Evolutionary conservation across 2,797 vertebrate genomes (phyloP), one percentile per base, ranked within the genome.

Genomic region (Paratrypauchen microcephalus): DNA sequence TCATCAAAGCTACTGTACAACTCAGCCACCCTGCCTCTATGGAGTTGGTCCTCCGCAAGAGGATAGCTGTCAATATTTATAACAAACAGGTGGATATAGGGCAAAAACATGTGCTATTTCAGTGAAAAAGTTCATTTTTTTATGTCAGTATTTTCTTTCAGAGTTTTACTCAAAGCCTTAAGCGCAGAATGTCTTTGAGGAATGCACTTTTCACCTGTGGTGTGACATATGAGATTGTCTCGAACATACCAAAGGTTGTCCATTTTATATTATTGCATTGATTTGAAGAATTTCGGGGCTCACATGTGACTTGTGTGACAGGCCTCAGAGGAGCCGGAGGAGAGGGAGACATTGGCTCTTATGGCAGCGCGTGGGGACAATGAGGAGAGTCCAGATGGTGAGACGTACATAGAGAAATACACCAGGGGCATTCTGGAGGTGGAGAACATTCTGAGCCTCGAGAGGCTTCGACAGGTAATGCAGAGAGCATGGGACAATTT

Each of bases 91-190:
- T 98, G 6, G 6, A 21, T 57, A 9, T 1, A 2, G 21, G 6
- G 16, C 16, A 41, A 36, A 11, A 15, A 26, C n/a, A 39, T 16
- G 28, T 6, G 13, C 63, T 24, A 39, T 4, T 57, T 19, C 28
- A 48, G 26, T 24, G n/a, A 1, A 60, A 41, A 63, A n/a, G 5
- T 19, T 1, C 1, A n/a, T 0, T 19, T 28, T 5, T 61, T 47
- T 54, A 54, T 76, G n/a, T 19, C 16, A n/a, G 62, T 74, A 59
- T 50, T 79, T 56, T 48, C 66, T 54, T 73, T 8, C 88, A 99
- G 97, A 99, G 96, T 92, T 99, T 99, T 85, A 98, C 97, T 9
- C 98, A 99, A 92, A 98, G 96, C 87, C 92, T 99, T 78, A 99
- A 98, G 90, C 95, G 96, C 84, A 94, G 95, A 86, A 99, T 99